phyloP scores from a whole-genome alignment of 37 sponge, comb jelly and placozoan species.

The Crambe crambe region DNA sequence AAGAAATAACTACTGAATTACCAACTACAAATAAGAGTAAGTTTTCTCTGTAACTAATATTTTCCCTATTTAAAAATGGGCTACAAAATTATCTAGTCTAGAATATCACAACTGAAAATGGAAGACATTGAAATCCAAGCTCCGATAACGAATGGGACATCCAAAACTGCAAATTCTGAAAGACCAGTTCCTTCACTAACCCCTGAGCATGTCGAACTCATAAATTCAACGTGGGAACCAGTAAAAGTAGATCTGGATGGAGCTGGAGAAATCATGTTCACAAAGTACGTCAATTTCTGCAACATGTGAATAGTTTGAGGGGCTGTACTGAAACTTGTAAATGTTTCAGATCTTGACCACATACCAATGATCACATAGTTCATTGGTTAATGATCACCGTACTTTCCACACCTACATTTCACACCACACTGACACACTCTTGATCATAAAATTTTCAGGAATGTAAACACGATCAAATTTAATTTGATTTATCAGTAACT shows the following conservation, averaged over 20 bases:
- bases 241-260: slow-evolving; percentile 28
- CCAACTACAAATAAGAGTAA: no score
- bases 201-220: slow-evolving; percentile 17
- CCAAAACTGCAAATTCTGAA: not conserved
- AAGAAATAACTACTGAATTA: no score
- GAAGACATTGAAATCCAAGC: not conserved
- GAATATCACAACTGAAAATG: no score
- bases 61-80: no score
- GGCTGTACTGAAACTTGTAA: not conserved
- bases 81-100: no score
- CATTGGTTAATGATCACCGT: not conserved
- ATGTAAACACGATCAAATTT: no score
- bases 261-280: slow-evolving; percentile 49
- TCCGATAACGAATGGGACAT: not conserved
- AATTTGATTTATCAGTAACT: no score
- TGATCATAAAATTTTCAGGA: no score
- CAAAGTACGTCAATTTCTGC: slow-evolving; percentile 27
- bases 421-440: no score
- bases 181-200: slow-evolving; percentile 14
- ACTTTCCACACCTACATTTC: no score
- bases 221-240: slow-evolving; percentile 37
- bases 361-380: not conserved
- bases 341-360: not conserved
- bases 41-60: no score
- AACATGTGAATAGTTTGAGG: not conserved